Evolutionary conservation across 2,888 invertebrate species (phyloP), one percentile per base, ranked within the genome.

Genomic region (Himalopsyche anomala): DNA sequence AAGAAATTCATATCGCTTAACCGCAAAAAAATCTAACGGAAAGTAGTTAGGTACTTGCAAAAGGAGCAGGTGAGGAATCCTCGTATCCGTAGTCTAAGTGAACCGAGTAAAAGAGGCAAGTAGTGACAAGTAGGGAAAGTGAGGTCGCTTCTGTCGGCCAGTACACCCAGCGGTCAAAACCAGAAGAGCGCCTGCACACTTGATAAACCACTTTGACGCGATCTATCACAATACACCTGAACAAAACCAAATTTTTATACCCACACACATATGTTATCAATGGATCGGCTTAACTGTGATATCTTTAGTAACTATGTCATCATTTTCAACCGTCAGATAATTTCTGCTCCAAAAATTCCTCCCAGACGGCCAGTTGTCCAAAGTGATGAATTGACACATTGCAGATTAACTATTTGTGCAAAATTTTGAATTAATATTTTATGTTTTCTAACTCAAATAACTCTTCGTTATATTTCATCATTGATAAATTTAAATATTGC

Each of bases 61-160:
- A 74, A 36, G 28, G 36, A 74, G 38, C 74, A 74, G 74, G 74
- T 74, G 74, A 74, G 74, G 38, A 74, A 36, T 74, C 74, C 36
- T 74, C 74, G 38, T 74, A 74, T 74, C 74, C 74, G 74, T 12
- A 36, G 38, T 74, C 74, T 74, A 74, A 74, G 74, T 74, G 74
- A 74, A 74, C 74, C 74, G 74, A 74, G 74, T 74, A 74, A 74
- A 74, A 36, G 74, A 74, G 74, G 74, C 74, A 74, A 74, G 74
- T 74, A 74, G 74, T 74, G 74, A 74, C 74, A 74, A 74, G 74
- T 74, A 85, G 85, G 85, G 85, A 85, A 85, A 85, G 85, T 85
- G 85, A 85, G 85, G 80, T 80, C 74, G 45, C 51, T 56, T 83
- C 62, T 62, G 62, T 62, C 74, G 74, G 38, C 74, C 74, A 74